Evolutionary conservation across 37 sponge, comb jelly and placozoan genomes (phyloP).

Genomic region (Aplysina aerophoba): DNA sequence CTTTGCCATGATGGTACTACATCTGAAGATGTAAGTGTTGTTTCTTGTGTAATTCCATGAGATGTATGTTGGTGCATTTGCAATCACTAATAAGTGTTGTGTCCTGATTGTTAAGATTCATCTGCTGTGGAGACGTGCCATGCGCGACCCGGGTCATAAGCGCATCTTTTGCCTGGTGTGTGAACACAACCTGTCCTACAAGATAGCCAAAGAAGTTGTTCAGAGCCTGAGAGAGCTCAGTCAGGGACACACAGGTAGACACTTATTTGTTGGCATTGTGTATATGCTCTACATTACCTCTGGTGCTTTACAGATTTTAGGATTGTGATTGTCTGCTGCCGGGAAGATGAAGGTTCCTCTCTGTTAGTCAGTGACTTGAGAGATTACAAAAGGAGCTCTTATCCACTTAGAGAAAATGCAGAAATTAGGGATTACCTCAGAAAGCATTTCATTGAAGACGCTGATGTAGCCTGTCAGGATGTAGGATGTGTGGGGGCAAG

Average conservation of each 20-base stretch:
- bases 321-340: constrained; percentile 6
- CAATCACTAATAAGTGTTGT: too few species aligned
- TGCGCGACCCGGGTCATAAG: constrained; percentile 54
- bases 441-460: neutral
- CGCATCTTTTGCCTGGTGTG: constrained; percentile 71
- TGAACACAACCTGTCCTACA: constrained; percentile 74
- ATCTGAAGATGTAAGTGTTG: constrained; percentile 62
- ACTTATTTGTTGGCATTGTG: too few species aligned
- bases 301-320: neutral
- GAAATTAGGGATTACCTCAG: neutral
- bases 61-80: too few species aligned
- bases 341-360: constrained; percentile 10
- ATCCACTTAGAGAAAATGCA: neutral
- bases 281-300: too few species aligned
- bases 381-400: neutral
- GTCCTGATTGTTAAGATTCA: constrained; percentile 40
- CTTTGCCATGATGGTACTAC: constrained; percentile 60
- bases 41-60: too few species aligned
- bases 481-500: too few species aligned
- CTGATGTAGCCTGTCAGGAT: too few species aligned
- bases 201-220: constrained; percentile 57
- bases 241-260: constrained; percentile 17
- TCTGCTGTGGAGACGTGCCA: constrained; percentile 75
- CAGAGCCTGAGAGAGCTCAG: constrained; percentile 13
- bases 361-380: constrained; percentile 9